A percentile compares a stretch with the other conserved stretches of the same genome.
Conservation (phyloP, 2,113 vertebrate genomes). For the Actinemys pallida region DNA sequence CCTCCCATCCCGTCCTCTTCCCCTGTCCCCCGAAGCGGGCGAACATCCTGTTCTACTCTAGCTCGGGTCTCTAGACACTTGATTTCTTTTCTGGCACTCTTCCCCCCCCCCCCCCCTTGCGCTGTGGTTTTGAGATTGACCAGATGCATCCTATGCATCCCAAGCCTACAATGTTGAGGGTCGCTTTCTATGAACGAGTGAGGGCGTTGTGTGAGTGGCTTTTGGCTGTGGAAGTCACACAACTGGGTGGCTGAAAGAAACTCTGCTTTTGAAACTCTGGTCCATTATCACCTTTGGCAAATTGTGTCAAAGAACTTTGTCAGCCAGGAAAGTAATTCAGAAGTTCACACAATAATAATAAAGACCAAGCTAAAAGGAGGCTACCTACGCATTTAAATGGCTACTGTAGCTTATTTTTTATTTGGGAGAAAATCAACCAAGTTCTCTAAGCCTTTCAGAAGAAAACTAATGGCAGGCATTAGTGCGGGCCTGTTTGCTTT, state of each 20-base stretch:
- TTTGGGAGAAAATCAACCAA: background rate
- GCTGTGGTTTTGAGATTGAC: background rate
- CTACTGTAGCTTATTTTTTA: background rate
- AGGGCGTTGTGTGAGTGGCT: conserved; percentile 7
- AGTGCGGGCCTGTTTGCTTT: background rate
- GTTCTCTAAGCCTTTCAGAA: background rate
- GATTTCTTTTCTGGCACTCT: background rate
- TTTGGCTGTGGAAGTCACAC: background rate
- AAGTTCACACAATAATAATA: background rate
- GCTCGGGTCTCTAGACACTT: no score
- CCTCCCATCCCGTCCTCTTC: background rate
- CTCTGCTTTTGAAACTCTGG: background rate
- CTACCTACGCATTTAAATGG: background rate
- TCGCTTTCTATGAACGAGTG: conserved; percentile 43
- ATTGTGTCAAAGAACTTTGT: background rate
- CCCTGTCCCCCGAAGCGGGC: background rate
- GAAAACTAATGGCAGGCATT: background rate
- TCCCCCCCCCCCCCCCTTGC: no score
- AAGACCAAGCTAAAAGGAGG: background rate
- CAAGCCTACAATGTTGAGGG: background rate
- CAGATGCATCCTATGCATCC: conserved; percentile 16
- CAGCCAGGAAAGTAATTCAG: background rate
- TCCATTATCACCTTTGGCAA: background rate
- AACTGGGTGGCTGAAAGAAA: background rate
- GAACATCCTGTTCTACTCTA: background rate